These are phyloP conservation scores for Pseudachorutes palmiensis DNA, from an alignment of 1,140 invertebrate genomes.

Conservation along the genomic window DNA sequence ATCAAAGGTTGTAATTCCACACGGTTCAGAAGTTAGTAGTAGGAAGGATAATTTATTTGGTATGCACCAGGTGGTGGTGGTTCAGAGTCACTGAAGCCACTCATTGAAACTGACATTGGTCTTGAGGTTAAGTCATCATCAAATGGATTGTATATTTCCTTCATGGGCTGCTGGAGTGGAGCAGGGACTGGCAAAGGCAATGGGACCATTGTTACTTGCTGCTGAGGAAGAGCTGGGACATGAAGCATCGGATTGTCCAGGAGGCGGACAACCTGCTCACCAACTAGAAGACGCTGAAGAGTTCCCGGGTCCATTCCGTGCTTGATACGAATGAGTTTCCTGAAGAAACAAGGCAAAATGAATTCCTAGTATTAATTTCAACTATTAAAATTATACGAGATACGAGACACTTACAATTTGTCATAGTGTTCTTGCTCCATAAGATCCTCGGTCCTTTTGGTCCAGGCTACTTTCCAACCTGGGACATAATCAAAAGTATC, in stretches of 20 bases:
- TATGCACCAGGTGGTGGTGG: not conserved
- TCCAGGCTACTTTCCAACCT: slow-evolving; percentile 32
- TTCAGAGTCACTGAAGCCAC: not conserved
- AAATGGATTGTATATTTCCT: not conserved
- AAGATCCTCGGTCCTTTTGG: slow-evolving; percentile 16
- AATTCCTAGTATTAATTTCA: not conserved
- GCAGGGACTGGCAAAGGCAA: not conserved
- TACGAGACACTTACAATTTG: slow-evolving; percentile 16
- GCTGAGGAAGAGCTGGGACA: not conserved
- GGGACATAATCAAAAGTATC: slow-evolving; percentile 27
- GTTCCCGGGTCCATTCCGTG: slow-evolving; percentile 16
- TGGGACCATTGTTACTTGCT: not conserved
- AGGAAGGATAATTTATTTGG: not conserved
- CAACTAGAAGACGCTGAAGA: not conserved
- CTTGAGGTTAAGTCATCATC: not conserved
- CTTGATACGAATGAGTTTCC: slow-evolving; percentile 12
- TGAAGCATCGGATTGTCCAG: not conserved
- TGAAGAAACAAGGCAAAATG: not conserved
- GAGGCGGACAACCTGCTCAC: too few relatives aligned
- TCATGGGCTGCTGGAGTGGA: not conserved
- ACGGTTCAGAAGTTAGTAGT: not conserved
- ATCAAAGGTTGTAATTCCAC: not conserved
- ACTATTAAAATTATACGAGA: not conserved
- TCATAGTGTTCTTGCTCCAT: slow-evolving; percentile 15
- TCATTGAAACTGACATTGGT: not conserved